Evolutionary conservation across 2,888 invertebrate species (phyloP).

Genomic region (Drosophila seclusa): DNA sequence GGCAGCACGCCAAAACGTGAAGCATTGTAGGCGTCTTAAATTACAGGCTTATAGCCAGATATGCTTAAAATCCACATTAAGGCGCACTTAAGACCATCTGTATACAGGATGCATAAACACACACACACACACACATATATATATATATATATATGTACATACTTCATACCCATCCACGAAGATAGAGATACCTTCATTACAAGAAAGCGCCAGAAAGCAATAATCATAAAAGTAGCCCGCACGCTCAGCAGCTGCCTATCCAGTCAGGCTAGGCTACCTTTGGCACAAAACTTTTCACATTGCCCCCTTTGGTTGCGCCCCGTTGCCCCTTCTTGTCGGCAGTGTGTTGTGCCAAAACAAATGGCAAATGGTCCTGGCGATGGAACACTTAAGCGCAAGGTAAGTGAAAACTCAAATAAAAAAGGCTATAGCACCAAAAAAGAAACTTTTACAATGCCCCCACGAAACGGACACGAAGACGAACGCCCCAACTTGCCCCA

Average conservation of each 20-base stretch:
- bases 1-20: constrained; percentile 45
- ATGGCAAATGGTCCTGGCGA: constrained; percentile 70
- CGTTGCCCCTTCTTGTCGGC: neutral
- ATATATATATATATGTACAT: neutral
- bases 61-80: constrained; percentile 73
- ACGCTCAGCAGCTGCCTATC: constrained; percentile 38
- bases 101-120: constrained; percentile 1
- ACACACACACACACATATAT: neutral
- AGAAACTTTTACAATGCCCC: constrained; percentile 69
- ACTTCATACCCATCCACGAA: constrained; percentile 7
- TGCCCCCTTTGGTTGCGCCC: neutral
- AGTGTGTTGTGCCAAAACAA: constrained; percentile 59
- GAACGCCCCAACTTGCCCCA: constrained; percentile 29
- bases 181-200: constrained; percentile 42
- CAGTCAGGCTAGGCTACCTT: constrained; percentile 40
- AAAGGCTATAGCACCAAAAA: constrained; percentile 43
- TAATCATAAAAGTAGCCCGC: constrained; percentile 74
- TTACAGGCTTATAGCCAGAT: constrained; percentile 59
- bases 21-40: constrained; percentile 50
- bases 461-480: constrained; percentile 33
- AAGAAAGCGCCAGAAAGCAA: constrained; percentile 58
- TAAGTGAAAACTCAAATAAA: constrained; percentile 76
- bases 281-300: constrained; percentile 65
- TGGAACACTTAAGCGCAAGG: constrained; percentile 73
- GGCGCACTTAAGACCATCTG: constrained; percentile 43